Conservation (phyloP, 2,113 vertebrate genomes). For the Paradoxurus hermaphroditus region DNA sequence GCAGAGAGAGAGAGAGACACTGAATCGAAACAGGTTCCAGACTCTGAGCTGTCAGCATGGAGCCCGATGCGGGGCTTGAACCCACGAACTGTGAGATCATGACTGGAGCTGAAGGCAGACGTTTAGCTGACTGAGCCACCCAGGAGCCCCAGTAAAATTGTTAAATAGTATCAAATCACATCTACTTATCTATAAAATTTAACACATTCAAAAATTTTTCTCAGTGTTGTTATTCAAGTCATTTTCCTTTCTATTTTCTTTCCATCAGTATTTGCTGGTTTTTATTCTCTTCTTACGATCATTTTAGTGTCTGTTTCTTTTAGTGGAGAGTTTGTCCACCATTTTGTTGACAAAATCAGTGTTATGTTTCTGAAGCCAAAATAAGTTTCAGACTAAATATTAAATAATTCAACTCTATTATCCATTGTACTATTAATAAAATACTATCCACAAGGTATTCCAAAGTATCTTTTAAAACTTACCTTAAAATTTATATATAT, state of each 20-base stretch:
- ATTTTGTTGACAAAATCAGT: background rate
- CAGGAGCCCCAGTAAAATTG: background rate
- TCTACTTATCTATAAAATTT: background rate
- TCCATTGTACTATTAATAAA: background rate
- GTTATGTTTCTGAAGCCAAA: background rate
- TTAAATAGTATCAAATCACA: background rate
- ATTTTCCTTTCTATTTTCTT: background rate
- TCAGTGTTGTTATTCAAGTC: background rate
- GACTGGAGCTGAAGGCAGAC: too few species aligned
- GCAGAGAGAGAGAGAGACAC: too few species aligned
- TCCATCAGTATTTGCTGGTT: background rate
- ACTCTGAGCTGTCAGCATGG: too few species aligned
- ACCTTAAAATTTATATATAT: background rate
- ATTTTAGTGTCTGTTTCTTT: background rate
- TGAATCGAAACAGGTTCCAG: too few species aligned
- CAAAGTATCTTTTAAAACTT: background rate
- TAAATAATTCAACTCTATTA: background rate
- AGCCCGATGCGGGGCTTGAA: too few species aligned
- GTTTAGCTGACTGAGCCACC: too few species aligned
- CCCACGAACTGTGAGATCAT: too few species aligned
- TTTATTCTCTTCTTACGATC: background rate
- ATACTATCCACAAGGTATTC: background rate
- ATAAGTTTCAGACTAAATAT: background rate
- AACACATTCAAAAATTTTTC: background rate
- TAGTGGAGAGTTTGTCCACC: background rate